Evolutionary conservation across 2,113 vertebrate genomes (phyloP).

Genomic region (Gorsachius goisagi): DNA sequence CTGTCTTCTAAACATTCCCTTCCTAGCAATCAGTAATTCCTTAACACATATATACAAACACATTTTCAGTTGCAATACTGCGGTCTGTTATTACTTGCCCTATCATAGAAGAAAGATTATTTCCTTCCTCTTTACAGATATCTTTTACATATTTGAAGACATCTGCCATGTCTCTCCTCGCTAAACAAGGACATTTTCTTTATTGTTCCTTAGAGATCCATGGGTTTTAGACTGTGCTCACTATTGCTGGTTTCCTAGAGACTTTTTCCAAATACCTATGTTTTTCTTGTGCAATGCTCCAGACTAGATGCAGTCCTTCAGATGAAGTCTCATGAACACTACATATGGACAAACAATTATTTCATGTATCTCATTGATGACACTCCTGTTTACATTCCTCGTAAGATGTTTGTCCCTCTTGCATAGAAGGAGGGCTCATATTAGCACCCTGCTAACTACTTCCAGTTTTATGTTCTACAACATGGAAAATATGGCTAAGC

Average conservation of each 20-base stretch:
- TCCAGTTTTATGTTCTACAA: background rate
- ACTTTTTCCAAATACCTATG: background rate
- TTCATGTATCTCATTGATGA: background rate
- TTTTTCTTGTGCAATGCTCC: background rate
- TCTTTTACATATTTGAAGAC: background rate
- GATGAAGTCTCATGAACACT: background rate
- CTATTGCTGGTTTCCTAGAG: background rate
- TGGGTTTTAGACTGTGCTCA: background rate
- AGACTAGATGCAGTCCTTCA: background rate
- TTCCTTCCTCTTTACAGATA: background rate
- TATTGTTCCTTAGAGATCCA: background rate
- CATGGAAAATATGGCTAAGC: background rate
- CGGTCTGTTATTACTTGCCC: background rate
- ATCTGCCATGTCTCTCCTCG: background rate
- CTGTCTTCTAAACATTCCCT: background rate
- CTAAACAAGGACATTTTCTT: background rate
- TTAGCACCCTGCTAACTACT: background rate
- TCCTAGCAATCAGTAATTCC: background rate
- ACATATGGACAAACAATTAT: background rate
- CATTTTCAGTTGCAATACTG: background rate
- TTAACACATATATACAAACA: background rate
- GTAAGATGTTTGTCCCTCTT: background rate
- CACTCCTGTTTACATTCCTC: background rate
- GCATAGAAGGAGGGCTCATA: background rate
- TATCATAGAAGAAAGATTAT: background rate